A percentile compares a stretch with the other conserved stretches of the same genome.
phyloP scores from a whole-genome alignment of 1,140 invertebrate species.

The Diprion similis region DNA sequence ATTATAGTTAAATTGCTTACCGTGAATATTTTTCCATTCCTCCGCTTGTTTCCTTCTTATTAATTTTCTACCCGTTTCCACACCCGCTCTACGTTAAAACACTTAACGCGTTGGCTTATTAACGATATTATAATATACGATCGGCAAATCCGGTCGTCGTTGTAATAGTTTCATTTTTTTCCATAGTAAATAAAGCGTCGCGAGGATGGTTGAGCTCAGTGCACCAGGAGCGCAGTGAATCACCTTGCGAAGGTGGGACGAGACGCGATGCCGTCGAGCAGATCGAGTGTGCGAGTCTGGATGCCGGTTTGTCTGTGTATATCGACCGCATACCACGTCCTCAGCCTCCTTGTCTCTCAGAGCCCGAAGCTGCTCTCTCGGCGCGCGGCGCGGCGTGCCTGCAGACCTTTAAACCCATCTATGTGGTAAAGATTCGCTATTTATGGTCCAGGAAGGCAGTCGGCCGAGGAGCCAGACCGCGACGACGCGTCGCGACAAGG shows the following conservation, averaged over 20 bases:
- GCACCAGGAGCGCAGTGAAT: constrained; percentile 47
- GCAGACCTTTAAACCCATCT: constrained; percentile 55
- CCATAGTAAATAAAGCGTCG: background rate
- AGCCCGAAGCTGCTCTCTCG: constrained; percentile 37
- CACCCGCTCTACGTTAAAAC: no score
- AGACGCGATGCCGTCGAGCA: constrained; percentile 35
- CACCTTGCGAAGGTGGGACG: constrained; percentile 53
- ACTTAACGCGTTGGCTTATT: no score
- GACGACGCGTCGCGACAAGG: background rate
- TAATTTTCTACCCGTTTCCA: no score
- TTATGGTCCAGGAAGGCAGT: constrained; percentile 8
- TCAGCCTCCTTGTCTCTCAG: constrained; percentile 43
- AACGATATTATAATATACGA: no score
- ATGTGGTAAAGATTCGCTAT: constrained; percentile 25
- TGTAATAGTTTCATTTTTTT: background rate
- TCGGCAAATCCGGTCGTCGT: background rate
- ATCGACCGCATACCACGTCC: constrained; percentile 41
- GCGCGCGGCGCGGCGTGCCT: constrained; percentile 22
- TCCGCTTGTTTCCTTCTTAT: no score
- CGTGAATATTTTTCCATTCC: no score
- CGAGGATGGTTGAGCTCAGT: constrained; percentile 39
- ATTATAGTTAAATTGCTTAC: background rate
- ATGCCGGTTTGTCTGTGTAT: constrained; percentile 4
- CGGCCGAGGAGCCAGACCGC: background rate
- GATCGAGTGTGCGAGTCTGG: constrained; percentile 13